Evolutionary conservation across 1,140 invertebrate species (phyloP).

Genomic region (Bombyx mandarina): DNA sequence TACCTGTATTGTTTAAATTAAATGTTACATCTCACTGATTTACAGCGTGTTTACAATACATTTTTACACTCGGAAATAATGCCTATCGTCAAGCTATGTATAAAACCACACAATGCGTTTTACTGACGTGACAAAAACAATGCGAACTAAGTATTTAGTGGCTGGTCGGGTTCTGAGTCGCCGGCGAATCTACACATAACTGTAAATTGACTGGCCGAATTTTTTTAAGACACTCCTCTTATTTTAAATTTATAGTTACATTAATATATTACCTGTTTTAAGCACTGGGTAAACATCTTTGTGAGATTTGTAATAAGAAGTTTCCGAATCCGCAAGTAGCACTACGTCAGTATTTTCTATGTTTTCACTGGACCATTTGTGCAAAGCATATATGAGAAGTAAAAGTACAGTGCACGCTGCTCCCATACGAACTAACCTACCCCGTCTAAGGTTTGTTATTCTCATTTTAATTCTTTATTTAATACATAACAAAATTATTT

Average conservation of each 20-base stretch:
- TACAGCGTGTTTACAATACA: too few species aligned
- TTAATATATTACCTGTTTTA: conserved; percentile 26
- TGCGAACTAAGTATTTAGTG: conserved; percentile 11
- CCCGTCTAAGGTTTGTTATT: conserved; percentile 57
- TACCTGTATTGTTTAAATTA: too few species aligned
- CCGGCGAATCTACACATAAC: conserved; percentile 35
- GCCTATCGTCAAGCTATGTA: too few species aligned
- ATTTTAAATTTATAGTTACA: conserved; percentile 4
- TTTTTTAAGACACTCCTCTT: background rate
- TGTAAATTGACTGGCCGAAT: conserved; percentile 28
- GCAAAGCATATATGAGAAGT: conserved; percentile 50
- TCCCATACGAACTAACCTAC: conserved; percentile 48
- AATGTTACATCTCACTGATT: too few species aligned
- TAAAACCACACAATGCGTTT: conserved; percentile 13
- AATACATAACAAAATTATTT: conserved; percentile 18
- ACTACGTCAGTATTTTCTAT: conserved; percentile 22
- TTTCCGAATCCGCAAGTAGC: conserved; percentile 22
- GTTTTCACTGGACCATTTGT: conserved; percentile 46
- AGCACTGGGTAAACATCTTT: conserved; percentile 48
- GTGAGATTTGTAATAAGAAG: conserved; percentile 42
- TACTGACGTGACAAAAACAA: conserved; percentile 33
- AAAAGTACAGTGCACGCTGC: conserved; percentile 38
- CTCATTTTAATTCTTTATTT: conserved; percentile 39
- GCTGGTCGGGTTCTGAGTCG: background rate
- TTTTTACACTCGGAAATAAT: too few species aligned